These are phyloP conservation scores for pig (Sus scrofa) DNA, from an alignment of 2,113 vertebrate genomes.

Conservation along the genomic window DNA sequence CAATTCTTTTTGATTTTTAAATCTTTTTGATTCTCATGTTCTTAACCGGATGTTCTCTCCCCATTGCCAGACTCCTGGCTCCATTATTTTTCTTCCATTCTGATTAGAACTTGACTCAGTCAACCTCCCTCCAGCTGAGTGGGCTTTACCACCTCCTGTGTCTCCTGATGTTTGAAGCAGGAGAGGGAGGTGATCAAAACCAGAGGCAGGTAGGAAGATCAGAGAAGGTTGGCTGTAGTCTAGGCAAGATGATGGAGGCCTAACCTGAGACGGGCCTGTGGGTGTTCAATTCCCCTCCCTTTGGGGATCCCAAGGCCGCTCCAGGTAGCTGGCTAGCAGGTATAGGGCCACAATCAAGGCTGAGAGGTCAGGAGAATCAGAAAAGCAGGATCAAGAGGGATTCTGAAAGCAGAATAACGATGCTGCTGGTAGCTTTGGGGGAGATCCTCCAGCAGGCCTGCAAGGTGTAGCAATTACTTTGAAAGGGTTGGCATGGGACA, in stretches of 20 bases:
- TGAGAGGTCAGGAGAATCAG: neutral
- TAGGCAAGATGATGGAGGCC: neutral
- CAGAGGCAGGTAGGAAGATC: neutral
- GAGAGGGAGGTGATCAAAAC: neutral
- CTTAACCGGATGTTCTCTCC: neutral
- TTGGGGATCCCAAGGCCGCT: neutral
- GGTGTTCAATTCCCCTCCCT: neutral
- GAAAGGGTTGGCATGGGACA: neutral
- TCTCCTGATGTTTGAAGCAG: neutral
- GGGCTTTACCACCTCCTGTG: neutral
- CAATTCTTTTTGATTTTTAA: too few relatives aligned
- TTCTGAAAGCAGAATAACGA: neutral
- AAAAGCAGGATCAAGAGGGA: neutral
- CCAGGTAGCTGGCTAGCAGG: neutral
- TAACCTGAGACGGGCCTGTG: neutral
- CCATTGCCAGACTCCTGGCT: neutral
- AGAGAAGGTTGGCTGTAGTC: neutral
- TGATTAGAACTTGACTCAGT: neutral
- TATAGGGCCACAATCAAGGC: neutral
- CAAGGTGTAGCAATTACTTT: neutral
- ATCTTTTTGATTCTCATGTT: neutral
- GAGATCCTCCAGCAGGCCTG: neutral
- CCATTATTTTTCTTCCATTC: neutral
- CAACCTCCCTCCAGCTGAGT: neutral
- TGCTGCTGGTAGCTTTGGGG: neutral